A percentile compares a stretch with the other conserved stretches of the same genome.
Conservation (phyloP, 2,797 vertebrate genomes). For the Lacerta agilis region DNA sequence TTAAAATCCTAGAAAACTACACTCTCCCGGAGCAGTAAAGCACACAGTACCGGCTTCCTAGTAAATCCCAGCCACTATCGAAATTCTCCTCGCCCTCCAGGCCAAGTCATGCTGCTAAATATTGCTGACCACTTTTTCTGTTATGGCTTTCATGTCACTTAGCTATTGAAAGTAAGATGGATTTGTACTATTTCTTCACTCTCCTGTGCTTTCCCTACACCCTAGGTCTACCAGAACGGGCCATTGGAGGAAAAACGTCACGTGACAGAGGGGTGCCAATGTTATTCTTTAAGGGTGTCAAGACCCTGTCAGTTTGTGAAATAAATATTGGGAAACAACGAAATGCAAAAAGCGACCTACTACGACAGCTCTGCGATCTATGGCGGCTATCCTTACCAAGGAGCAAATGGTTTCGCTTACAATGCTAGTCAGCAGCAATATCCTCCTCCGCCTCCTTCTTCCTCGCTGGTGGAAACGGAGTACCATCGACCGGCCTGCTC, state of each 20-base stretch:
- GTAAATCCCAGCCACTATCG: conserved; percentile 75
- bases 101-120: conserved; percentile 88
- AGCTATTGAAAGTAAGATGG: conserved; percentile 99
- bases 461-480: conserved; percentile 92
- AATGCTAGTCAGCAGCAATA: conserved; percentile 97
- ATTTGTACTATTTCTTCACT: conserved; percentile 95
- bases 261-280: conserved; percentile 99
- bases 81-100: conserved; percentile 74
- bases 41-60: conserved; percentile 78
- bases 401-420: conserved; percentile 98
- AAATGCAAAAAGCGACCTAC: conserved; percentile 99
- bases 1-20: conserved; percentile 66
- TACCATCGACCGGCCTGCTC: conserved; percentile 97
- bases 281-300: conserved; percentile 99
- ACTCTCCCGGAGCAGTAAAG: conserved; percentile 71
- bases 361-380: conserved; percentile 99
- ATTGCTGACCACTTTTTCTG: conserved; percentile 94
- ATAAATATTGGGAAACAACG: conserved; percentile 99
- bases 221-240: conserved; percentile 94
- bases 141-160: conserved; percentile 97
- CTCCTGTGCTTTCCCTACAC: conserved; percentile 84
- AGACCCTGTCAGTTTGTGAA: conserved; percentile 99
- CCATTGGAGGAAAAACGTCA: conserved; percentile 98
- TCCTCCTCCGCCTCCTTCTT: conserved; percentile 82
- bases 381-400: conserved; percentile 98